Percentiles rank a stretch among this genome's conserved stretches.
These are phyloP conservation scores for Vidua macroura DNA, from an alignment of 2,113 vertebrate species.

Conservation along the genomic window DNA sequence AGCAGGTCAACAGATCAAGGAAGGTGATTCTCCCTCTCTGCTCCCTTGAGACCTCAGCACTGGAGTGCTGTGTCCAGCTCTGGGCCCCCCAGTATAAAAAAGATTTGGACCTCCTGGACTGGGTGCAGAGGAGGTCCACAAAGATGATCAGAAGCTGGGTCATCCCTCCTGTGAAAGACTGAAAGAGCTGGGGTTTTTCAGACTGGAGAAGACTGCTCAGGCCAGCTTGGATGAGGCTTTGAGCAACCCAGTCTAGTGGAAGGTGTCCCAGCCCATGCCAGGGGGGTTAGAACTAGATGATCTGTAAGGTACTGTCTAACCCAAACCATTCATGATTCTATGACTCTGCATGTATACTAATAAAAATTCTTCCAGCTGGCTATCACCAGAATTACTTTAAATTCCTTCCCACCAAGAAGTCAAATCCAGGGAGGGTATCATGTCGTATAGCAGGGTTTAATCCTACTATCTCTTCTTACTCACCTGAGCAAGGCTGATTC, in stretches of 20 bases:
- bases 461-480: background rate
- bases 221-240: background rate
- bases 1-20: background rate
- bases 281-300: background rate
- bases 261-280: background rate
- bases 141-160: background rate
- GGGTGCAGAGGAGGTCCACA: background rate
- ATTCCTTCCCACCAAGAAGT: background rate
- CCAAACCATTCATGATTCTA: background rate
- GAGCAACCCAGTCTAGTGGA: background rate
- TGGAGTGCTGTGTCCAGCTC: too few relatives aligned
- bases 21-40: background rate
- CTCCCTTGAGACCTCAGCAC: fast-evolving
- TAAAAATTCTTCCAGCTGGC: background rate
- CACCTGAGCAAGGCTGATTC: background rate
- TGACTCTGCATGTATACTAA: background rate
- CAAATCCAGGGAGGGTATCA: background rate
- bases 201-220: background rate
- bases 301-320: background rate
- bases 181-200: background rate
- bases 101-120: background rate
- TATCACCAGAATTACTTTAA: background rate
- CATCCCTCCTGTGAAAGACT: background rate
- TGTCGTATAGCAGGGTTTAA: background rate
- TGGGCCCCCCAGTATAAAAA: background rate